Evolutionary conservation across 1,140 invertebrate genomes (phyloP).

Genomic region (Drosophila biarmipes): DNA sequence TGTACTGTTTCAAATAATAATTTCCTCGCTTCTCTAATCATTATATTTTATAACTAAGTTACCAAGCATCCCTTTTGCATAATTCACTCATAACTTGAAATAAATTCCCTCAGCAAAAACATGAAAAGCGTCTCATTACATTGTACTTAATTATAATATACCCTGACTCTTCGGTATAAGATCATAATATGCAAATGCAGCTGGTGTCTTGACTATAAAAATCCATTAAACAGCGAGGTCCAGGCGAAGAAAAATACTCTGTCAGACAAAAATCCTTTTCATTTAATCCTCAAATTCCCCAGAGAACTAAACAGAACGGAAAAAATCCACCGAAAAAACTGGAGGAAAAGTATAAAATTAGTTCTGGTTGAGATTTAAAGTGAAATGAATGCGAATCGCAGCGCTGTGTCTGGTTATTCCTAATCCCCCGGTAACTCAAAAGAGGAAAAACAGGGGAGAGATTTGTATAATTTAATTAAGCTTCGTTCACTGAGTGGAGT

Average conservation of each 20-base stretch:
- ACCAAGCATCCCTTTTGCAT: neutral
- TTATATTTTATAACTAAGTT: neutral
- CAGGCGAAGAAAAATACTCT: constrained; percentile 14
- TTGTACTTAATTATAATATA: constrained; percentile 32
- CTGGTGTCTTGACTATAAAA: constrained; percentile 61
- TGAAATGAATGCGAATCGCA: constrained; percentile 45
- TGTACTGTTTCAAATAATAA: too few relatives aligned
- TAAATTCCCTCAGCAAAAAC: constrained; percentile 21
- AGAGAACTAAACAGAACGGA: constrained; percentile 21
- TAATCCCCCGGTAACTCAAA: constrained; percentile 9
- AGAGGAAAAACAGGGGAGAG: neutral
- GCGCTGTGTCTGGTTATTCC: constrained; percentile 16
- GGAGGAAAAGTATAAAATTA: constrained; percentile 48
- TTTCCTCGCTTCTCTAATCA: too few relatives aligned
- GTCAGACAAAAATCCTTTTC: constrained; percentile 31
- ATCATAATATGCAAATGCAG: constrained; percentile 60
- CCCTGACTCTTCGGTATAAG: constrained; percentile 1
- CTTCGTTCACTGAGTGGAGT: constrained; percentile 11
- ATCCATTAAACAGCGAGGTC: constrained; percentile 49
- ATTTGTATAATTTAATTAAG: constrained; percentile 43
- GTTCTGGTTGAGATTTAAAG: constrained; percentile 60
- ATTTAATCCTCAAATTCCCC: constrained; percentile 34
- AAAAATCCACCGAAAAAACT: constrained; percentile 23
- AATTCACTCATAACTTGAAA: constrained; percentile 4
- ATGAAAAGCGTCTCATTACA: constrained; percentile 28